Base-by-base conservation (phyloP, 2,888 invertebrate species). In the Tipula lateralis region DNA sequence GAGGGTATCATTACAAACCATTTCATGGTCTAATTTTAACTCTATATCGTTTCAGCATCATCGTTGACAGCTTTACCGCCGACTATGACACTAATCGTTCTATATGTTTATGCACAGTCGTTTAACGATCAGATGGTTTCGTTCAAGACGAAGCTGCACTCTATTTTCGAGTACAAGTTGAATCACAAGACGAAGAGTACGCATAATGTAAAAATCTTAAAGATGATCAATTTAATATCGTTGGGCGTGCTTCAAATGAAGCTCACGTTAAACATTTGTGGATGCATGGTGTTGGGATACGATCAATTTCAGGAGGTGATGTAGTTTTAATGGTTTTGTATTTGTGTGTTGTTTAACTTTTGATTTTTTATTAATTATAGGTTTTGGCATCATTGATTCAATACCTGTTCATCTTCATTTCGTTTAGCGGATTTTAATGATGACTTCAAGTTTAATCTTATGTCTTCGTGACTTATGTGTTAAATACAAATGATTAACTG, bases 241-340 rank as follows among this genome's bases (percentile, higher is more conserved):
- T 13, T 66, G 66, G 66, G 24, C 0, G n/a, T 66, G 1, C 24
- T 66, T 19, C 66, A 66, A 66, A 66, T 66, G 66, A 24, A 66
- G 9, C 66, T 66, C 0, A 66, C 24, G 1, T 66, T 66, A 66
- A 66, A 66, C 9, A 24, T 66, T 9, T 66, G 66, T 66, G 66
- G 66, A 19, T 66, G 66, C 66, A 66, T 66, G 1, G 12, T 66
- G 19, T 66, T 66, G 66, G 66, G 66, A 19, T 66, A 66, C 7
- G 66, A 66, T 66, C 66, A 66, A 66, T 66, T 66, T 66, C 66
- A 66, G 24, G 66, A 66, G 66, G 66, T 66, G 66, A n/a, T n/a
- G 9, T 66, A 12, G 0, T 66, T 66, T 24, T 1, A 6, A 24
- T 66, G 9, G 0, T 16, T n/a, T 50, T 3, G 1, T 50, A n/a